Percentiles rank a stretch among this genome's conserved stretches.
phyloP scores from a whole-genome alignment of 2,797 vertebrate species.

The Gallinago solitaria region DNA sequence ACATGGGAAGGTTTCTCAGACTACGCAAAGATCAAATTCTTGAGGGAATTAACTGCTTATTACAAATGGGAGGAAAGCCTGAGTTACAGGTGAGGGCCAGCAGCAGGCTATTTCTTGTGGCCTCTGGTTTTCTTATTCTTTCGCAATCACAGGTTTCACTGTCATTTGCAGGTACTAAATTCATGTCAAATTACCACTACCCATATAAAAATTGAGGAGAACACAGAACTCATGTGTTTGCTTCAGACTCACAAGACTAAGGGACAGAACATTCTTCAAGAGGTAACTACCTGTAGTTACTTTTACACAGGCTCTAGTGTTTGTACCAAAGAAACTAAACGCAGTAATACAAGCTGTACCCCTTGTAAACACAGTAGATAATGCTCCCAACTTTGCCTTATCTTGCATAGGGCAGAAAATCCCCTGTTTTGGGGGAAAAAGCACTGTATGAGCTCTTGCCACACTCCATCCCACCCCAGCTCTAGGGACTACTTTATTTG shows the following conservation, averaged over 20 bases:
- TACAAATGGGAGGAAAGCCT: slow-evolving; percentile 82
- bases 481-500: not conserved
- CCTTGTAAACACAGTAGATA: not conserved
- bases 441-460: not conserved
- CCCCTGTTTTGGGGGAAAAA: not conserved
- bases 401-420: not conserved
- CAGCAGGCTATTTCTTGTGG: fast-evolving
- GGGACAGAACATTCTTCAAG: not conserved
- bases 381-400: not conserved
- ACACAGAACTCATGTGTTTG: slow-evolving; percentile 40
- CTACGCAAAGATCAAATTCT: slow-evolving; percentile 81
- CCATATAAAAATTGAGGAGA: not conserved
- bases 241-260: not conserved
- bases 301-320: not conserved
- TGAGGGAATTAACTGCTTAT: slow-evolving; percentile 82
- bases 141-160: not conserved
- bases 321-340: not conserved
- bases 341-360: not conserved
- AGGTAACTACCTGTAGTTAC: not conserved
- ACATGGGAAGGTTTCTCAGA: slow-evolving; percentile 40
- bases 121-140: not conserved
- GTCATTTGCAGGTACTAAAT: not conserved
- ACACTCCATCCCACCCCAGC: not conserved
- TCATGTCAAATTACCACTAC: not conserved
- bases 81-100: slow-evolving; percentile 63